Conservation (phyloP, 2,888 invertebrate species). For the Hemaris fuciformis region DNA sequence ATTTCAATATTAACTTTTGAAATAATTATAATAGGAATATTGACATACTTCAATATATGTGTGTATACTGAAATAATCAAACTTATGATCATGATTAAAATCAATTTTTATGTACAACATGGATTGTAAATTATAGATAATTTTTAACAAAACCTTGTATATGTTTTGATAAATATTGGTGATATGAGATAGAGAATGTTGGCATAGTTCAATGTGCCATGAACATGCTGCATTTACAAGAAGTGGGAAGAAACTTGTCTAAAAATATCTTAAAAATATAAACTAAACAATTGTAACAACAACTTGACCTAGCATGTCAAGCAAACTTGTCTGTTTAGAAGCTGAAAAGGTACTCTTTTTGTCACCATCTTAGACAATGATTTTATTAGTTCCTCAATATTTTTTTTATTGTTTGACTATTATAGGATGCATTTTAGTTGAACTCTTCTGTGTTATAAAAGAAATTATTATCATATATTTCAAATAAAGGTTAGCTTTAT, state of each 20-base stretch:
- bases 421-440: background rate
- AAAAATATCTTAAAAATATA: background rate
- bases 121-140: conserved; percentile 8
- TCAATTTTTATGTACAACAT: background rate
- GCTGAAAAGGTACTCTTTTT: background rate
- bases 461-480: background rate
- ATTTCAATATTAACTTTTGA: background rate
- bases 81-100: background rate
- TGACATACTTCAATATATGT: background rate
- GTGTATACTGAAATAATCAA: background rate
- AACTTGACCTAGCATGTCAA: background rate
- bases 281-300: background rate
- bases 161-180: background rate
- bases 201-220: background rate
- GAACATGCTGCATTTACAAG: background rate
- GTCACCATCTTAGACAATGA: background rate
- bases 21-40: background rate
- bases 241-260: background rate
- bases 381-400: conserved; percentile 3
- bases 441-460: background rate
- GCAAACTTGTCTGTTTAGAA: too few species aligned
- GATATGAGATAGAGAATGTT: background rate
- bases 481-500: background rate
- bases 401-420: background rate
- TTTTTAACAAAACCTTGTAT: background rate